Base-by-base conservation (phyloP, 2,888 invertebrate genomes). In the Tinea semifulvella region DNA sequence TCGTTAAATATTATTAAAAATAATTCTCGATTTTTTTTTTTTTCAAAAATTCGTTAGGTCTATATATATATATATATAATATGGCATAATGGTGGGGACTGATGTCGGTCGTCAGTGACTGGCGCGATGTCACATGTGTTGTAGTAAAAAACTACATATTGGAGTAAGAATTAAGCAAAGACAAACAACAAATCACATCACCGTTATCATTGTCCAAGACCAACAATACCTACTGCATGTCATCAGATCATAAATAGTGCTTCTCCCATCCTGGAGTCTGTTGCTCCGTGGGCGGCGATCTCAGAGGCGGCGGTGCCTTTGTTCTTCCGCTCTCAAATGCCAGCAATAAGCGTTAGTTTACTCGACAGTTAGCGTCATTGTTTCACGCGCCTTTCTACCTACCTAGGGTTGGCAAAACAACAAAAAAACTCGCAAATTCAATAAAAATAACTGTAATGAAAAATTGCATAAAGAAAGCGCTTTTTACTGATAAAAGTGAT, bases 321-420 rank as follows among this genome's bases (percentile, higher is more conserved):
- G 71, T 51, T 47, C 52, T 50, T 52, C n/a, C 39, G 38, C 61
- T 54, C 59, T 61, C 63, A 69, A 69, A 66, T 73, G 68, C 69
- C 64, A 65, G 68, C 75, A 75, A 75, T 77, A 70, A 77, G 73
- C 67, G 62, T 64, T 47, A 46, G 72, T 74, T 69, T 76, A 61
- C 71, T 59, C 54, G 64, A 49, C 67, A 62, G 58, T 76, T 77
- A 79, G 66, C 72, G 57, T 62, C 67, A 69, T 75, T 70, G 58
- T 50, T 55, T 62, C 55, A 58, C 61, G 40, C 40, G 40, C 40
- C 40, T 40, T 40, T 40, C 40, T 40, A 22, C 40, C 22, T 40
- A 22, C 40, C 7, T 36, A 40, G 40, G 40, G 40, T 40, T 40
- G 40, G 2, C 31, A 2, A 31, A 31, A 13, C 22, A 22, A 2